Evolutionary conservation across 2,113 vertebrate genomes (phyloP).

Genomic region (Clarias macrocephalus): DNA sequence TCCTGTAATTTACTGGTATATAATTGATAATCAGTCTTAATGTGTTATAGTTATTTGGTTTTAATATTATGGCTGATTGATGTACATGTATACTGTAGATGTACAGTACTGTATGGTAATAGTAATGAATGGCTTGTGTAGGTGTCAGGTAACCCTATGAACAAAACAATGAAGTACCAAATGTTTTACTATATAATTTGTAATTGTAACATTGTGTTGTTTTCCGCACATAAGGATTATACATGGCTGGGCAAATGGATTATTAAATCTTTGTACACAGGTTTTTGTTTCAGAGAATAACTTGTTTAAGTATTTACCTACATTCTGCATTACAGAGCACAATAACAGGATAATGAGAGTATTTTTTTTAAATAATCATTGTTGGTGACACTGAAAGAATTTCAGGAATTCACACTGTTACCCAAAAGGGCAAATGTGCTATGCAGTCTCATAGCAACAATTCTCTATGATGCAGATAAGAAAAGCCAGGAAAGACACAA

Average conservation of each 20-base stretch:
- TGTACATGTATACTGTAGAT: neutral
- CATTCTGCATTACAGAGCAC: neutral
- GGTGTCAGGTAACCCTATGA: neutral
- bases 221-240: neutral
- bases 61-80: too few species aligned
- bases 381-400: neutral
- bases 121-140: neutral
- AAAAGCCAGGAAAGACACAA: neutral
- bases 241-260: neutral
- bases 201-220: neutral
- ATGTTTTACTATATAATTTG: neutral
- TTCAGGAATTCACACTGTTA: neutral
- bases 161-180: neutral
- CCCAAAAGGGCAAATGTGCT: neutral
- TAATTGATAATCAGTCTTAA: too few species aligned
- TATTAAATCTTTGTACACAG: neutral
- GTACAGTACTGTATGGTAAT: neutral
- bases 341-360: neutral
- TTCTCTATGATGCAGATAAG: slow-evolving; percentile 31
- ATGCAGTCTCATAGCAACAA: slow-evolving; percentile 13
- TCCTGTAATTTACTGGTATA: too few species aligned
- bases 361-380: neutral
- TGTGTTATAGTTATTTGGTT: too few species aligned
- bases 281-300: neutral
- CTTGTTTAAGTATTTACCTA: neutral